These are phyloP conservation scores for Chrysotoxum bicinctum DNA, from an alignment of 2,888 invertebrate species.

Conservation along the genomic window DNA sequence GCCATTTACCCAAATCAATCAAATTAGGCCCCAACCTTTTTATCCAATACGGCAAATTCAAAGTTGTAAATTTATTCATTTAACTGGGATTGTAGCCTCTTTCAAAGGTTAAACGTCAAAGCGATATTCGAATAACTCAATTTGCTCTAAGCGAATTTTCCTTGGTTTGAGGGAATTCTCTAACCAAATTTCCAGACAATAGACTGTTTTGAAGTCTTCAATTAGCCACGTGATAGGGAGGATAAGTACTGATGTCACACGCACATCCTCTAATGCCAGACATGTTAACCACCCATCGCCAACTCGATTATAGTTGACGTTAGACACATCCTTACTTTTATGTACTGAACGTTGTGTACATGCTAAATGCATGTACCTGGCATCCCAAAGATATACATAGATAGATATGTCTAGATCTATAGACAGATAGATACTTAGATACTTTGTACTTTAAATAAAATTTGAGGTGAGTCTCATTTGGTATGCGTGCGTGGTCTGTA, in stretches of 20 bases:
- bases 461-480: constrained; percentile 69
- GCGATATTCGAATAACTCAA: constrained; percentile 36
- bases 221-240: constrained; percentile 39
- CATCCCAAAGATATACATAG: neutral
- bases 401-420: constrained; percentile 10
- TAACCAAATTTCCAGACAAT: constrained; percentile 38
- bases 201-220: constrained; percentile 50
- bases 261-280: constrained; percentile 45
- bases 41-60: neutral
- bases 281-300: constrained; percentile 62
- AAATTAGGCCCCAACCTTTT: neutral
- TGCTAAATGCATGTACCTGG: constrained; percentile 23
- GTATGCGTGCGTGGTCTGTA: constrained; percentile 71
- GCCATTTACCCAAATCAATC: constrained; percentile 8
- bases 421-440: neutral
- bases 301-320: constrained; percentile 61
- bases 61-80: constrained; percentile 40
- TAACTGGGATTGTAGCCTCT: neutral
- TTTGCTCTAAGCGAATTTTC: constrained; percentile 27
- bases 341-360: neutral
- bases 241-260: constrained; percentile 34
- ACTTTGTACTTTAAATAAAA: constrained; percentile 37
- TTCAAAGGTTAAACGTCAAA: constrained; percentile 23
- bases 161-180: neutral
- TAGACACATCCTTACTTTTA: constrained; percentile 47